A percentile compares a stretch with the other conserved stretches of the same genome.
These are phyloP conservation scores for Eulemur macaco DNA, from an alignment of 2,113 vertebrate species.

Conservation along the genomic window DNA sequence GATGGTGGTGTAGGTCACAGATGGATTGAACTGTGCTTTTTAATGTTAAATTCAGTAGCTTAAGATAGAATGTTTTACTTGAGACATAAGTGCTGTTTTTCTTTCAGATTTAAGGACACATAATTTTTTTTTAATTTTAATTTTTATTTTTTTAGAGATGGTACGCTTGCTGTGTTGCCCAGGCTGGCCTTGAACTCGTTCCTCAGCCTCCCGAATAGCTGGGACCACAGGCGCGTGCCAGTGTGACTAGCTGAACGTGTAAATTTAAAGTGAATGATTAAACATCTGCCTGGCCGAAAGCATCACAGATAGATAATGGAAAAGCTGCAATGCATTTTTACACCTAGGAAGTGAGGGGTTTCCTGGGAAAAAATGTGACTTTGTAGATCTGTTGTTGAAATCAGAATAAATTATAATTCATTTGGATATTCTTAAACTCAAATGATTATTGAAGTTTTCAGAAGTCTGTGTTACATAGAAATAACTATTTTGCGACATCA, in stretches of 20 bases:
- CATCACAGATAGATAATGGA: background rate
- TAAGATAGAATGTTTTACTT: background rate
- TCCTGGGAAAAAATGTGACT: background rate
- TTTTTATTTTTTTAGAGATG: background rate
- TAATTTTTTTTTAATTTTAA: background rate
- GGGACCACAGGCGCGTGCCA: background rate
- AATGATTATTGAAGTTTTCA: background rate
- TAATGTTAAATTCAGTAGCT: background rate
- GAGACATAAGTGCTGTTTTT: background rate
- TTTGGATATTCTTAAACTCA: background rate
- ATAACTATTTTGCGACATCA: background rate
- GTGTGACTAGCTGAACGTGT: background rate
- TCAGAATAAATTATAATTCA: constrained; percentile 46
- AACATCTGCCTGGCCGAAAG: background rate
- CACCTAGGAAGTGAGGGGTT: background rate
- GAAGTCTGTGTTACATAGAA: background rate
- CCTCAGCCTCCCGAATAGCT: background rate
- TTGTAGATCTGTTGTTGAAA: background rate
- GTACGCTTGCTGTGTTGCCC: background rate
- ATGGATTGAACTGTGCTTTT: background rate
- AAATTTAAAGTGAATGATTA: accelerated
- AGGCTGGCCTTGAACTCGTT: background rate
- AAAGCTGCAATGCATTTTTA: background rate
- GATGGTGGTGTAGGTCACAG: accelerated
- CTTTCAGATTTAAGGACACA: background rate